Conservation (phyloP, 2,797 vertebrate genomes). For the Brachyalestes nurse region DNA sequence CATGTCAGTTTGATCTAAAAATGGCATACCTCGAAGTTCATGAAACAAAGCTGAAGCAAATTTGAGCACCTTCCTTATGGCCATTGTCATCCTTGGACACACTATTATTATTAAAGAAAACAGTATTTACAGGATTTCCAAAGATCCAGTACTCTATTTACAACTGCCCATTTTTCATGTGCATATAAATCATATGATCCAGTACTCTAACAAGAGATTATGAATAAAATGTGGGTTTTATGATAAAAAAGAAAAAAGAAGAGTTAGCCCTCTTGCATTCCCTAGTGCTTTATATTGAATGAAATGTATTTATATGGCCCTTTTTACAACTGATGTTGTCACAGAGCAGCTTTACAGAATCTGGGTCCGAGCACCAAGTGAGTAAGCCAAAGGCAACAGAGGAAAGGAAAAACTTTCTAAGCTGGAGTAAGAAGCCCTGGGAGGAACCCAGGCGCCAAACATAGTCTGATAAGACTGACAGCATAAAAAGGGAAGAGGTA, state of each 20-base stretch:
- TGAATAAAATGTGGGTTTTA: background rate
- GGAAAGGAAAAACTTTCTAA: too few relatives aligned
- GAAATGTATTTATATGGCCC: too few relatives aligned
- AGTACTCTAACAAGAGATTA: background rate
- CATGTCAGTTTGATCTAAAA: slow-evolving; percentile 37
- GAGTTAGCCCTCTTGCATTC: background rate
- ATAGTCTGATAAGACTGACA: background rate
- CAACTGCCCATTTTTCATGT: too few relatives aligned
- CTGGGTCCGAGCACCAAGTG: too few relatives aligned
- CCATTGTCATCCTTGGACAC: too few relatives aligned
- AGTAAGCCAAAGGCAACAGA: too few relatives aligned
- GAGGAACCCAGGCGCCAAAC: too few relatives aligned
- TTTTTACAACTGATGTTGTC: too few relatives aligned
- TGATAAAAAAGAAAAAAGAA: background rate
- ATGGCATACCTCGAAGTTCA: background rate
- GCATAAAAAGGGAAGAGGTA: background rate
- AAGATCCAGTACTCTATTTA: background rate
- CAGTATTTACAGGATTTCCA: background rate
- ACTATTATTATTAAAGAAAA: background rate
- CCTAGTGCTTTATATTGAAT: background rate
- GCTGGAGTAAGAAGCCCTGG: too few relatives aligned
- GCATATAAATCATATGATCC: background rate
- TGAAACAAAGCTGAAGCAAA: background rate
- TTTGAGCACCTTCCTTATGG: too few relatives aligned
- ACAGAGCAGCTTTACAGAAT: too few relatives aligned